phyloP scores from a whole-genome alignment of 2,888 invertebrate species.

The Dryadula phaetusa region DNA sequence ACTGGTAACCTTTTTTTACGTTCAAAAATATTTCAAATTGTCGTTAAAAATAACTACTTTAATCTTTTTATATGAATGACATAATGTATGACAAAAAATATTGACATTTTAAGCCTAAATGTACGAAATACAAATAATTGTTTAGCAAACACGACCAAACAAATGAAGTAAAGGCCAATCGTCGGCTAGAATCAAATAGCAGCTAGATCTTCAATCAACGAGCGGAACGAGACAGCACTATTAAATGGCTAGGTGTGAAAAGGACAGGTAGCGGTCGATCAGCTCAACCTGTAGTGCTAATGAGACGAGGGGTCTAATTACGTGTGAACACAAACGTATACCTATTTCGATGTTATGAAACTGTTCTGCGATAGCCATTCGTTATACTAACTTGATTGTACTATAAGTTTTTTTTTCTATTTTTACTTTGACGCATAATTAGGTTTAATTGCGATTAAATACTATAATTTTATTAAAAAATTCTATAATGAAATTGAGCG shows the following conservation, averaged over 20 bases:
- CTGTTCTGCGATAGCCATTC: slow-evolving; percentile 34
- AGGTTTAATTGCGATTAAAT: too few relatives aligned
- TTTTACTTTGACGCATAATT: neutral
- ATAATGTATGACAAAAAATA: neutral
- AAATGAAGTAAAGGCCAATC: slow-evolving; percentile 64
- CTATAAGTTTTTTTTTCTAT: slow-evolving; percentile 1
- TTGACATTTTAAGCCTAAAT: neutral
- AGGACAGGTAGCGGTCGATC: slow-evolving; percentile 54
- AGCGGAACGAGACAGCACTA: slow-evolving; percentile 54
- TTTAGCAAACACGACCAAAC: slow-evolving; percentile 35
- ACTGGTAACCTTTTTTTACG: neutral
- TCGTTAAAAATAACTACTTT: neutral
- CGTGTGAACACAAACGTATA: slow-evolving; percentile 78
- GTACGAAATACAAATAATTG: slow-evolving; percentile 24
- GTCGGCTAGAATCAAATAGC: slow-evolving; percentile 69
- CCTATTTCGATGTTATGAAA: slow-evolving; percentile 58
- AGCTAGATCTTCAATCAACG: slow-evolving; percentile 70
- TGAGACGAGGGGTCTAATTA: slow-evolving; percentile 80
- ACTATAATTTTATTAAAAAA: too few relatives aligned
- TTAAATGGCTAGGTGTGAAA: slow-evolving; percentile 52
- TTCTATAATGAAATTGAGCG: too few relatives aligned
- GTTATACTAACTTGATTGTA: slow-evolving; percentile 32
- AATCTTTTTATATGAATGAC: neutral
- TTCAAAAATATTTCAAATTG: neutral
- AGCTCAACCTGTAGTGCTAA: slow-evolving; percentile 67